Base-by-base conservation (phyloP, 2,888 invertebrate species). In the Eristalis tenax region DNA sequence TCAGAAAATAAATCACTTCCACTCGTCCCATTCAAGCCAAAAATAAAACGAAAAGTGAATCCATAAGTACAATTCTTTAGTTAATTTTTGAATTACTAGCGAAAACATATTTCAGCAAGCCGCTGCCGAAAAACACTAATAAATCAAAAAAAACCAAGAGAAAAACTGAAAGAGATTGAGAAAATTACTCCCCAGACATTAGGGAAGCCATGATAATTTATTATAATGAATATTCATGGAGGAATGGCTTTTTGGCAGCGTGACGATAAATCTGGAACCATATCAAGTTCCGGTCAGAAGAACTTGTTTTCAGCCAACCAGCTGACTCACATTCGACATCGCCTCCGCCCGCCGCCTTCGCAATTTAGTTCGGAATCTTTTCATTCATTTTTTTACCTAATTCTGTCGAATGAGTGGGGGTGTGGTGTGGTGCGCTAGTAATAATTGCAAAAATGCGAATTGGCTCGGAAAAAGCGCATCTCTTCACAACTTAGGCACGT, bases 171-270 rank as follows among this genome's bases (percentile, higher is more conserved):
- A 68, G 23, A 43, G 32, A 64, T 74, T 61, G 50, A 78, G 65
- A 57, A 69, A 64, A 70, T 61, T 66, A 23, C 63, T 77, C 28
- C 75, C 26, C 75, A 80, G 83, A 66, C 87, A 87, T 87, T 83
- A 73, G 76, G 65, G 64, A 73, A 79, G 71, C 68, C 76, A 73
- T 69, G 71, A 75, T 78, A 87, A 83, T 80, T 83, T 76, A 87
- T 87, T 65, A 76, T 87, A 83, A 87, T 87, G 87, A 87, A 87
- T 87, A 83, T 87, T 83, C 87, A 87, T 87, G 87, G 87, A 28
- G 79, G 68, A 87, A 76, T 80, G 13, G 79, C 50, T 73, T 87
- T 83, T 87, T 87, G 87, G 87, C 87, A 87, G 83, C 75, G 71
- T 40, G 79, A 83, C 61, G 83, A 83, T 83, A 83, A 83, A 79